Evolutionary conservation across 2,888 invertebrate species (phyloP).

Genomic region (Candidula unifasciata): DNA sequence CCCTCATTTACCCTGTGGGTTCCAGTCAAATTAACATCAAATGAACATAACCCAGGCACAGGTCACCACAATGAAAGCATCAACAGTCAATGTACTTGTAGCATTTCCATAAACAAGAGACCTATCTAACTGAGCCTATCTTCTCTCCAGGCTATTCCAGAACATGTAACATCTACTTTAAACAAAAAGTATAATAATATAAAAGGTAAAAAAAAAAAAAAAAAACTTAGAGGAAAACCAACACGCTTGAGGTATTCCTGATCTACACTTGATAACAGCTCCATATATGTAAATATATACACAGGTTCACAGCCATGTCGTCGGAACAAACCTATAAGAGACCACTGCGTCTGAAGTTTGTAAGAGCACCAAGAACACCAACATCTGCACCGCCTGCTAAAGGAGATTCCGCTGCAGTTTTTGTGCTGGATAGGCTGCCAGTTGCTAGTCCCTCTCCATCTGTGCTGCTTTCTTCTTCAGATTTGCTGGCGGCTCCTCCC

Average conservation of each 20-base stretch:
- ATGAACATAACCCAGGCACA: too few relatives aligned
- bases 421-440: background rate
- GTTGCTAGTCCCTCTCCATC: background rate
- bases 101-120: too few relatives aligned
- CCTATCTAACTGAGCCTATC: too few relatives aligned
- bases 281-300: constrained; percentile 7
- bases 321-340: constrained; percentile 55
- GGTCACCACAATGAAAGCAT: too few relatives aligned
- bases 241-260: background rate
- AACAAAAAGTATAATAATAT: background rate
- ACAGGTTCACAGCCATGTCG: background rate
- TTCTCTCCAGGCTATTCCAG: too few relatives aligned
- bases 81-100: too few relatives aligned
- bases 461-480: constrained; percentile 29
- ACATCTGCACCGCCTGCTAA: background rate
- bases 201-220: background rate
- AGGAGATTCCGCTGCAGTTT: constrained; percentile 22
- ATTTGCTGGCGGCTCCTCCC: constrained; percentile 32
- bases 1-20: too few relatives aligned
- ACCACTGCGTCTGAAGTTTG: constrained; percentile 66
- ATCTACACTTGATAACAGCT: constrained; percentile 19
- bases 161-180: too few relatives aligned
- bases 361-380: constrained; percentile 67
- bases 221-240: background rate
- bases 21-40: too few relatives aligned